Evolutionary conservation across 2,797 vertebrate species (phyloP), one percentile per base, ranked within the genome.

Genomic region (Gadopsis marmoratus): DNA sequence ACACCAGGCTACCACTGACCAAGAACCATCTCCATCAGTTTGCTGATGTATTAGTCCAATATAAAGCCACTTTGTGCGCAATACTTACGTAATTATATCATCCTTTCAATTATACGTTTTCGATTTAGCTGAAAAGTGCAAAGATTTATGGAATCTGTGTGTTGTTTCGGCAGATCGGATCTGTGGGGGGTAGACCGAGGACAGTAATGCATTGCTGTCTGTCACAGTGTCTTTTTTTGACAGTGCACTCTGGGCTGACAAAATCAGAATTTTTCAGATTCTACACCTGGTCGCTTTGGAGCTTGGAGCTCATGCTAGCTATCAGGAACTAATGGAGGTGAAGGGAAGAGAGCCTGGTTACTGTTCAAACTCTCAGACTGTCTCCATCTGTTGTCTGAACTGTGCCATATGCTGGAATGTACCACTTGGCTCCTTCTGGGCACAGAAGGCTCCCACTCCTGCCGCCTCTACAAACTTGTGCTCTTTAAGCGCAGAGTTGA

Each of bases 301-400:
- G 47, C 37, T 19, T 35, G 59, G 26, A 39, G 76, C 58, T 65
- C 35, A 60, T 71, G 66, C 74, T 74, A 79, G 74, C 62, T 54
- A 71, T 76, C 63, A 2, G 64, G 45, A 33, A 54, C 39, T 68
- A 65, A 81, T 48, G 39, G 75, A 88, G 76, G 63, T 67, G 76
- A 79, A 60, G 76, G 56, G 71, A 64, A 71, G 59, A 82, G 64
- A 66, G 69, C 85, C 82, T 71, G 59, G 75, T 85, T 85, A 74
- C 72, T 81, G 75, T 71, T 80, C 81, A 73, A 74, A 85, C 74
- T 75, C 80, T 60, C 84, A 78, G 82, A 87, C 86, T 31, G 76
- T 71, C 86, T 87, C 90, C 88, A 89, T 91, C 89, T 93, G 91
- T 91, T 90, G 87, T 83, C 82, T 89, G 86, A 88, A 88, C 85